These are phyloP conservation scores for Cranoglanis bouderius DNA, from an alignment of 2,113 vertebrate genomes.

Conservation along the genomic window DNA sequence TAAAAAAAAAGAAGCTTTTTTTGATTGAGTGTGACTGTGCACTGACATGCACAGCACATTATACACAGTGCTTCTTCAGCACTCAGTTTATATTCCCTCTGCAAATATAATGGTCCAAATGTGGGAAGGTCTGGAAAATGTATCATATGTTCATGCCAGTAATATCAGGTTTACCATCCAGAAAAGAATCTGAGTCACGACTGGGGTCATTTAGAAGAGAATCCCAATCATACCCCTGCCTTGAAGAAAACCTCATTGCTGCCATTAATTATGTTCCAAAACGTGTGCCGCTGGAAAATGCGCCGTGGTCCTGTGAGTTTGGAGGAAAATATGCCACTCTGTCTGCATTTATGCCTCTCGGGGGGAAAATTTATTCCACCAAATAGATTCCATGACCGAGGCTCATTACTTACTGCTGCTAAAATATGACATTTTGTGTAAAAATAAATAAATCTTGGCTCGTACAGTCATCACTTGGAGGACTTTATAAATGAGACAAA, in stretches of 20 bases:
- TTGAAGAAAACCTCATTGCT: slow-evolving; percentile 32
- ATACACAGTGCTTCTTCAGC: neutral
- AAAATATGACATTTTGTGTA: slow-evolving; percentile 1
- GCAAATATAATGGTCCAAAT: slow-evolving; percentile 1
- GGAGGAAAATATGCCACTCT: slow-evolving; percentile 37
- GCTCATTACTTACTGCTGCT: slow-evolving; percentile 25
- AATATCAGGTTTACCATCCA: slow-evolving; percentile 27
- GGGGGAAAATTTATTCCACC: slow-evolving; percentile 28
- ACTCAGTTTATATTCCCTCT: neutral
- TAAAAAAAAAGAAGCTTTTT: slow-evolving; percentile 3
- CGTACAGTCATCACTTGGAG: neutral
- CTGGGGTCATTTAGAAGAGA: slow-evolving; percentile 11
- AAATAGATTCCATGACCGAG: slow-evolving; percentile 34
- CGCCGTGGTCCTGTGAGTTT: neutral
- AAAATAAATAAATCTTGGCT: neutral
- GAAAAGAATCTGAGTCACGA: slow-evolving; percentile 7
- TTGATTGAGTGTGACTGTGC: neutral
- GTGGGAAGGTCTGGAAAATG: slow-evolving; percentile 29
- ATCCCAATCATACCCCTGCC: slow-evolving; percentile 28
- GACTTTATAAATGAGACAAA: neutral
- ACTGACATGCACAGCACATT: slow-evolving; percentile 3
- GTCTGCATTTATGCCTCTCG: slow-evolving; percentile 24
- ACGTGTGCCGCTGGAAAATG: slow-evolving; percentile 29
- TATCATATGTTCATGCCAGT: neutral
- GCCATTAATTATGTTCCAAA: slow-evolving; percentile 30